Evolutionary conservation across 2,113 vertebrate species (phyloP), one percentile per base, ranked within the genome.

Genomic region (Pterocles gutturalis): DNA sequence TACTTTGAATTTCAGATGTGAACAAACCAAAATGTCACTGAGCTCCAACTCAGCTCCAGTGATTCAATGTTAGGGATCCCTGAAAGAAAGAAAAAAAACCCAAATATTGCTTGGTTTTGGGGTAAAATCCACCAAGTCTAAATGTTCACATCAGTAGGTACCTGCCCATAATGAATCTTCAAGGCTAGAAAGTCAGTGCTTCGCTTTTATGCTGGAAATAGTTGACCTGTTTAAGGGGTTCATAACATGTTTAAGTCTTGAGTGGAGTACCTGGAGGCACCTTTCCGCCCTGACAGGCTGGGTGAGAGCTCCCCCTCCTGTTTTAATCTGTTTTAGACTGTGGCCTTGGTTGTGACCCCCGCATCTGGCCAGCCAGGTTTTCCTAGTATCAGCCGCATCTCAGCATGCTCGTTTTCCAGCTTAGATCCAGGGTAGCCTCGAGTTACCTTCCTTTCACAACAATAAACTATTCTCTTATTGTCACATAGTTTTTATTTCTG

Each of bases 1-100:
- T 76, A 95, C 93, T 97, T 94, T 94, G 92, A 96, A 94, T 96
- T 97, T 97, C 83, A 95, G 76, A 96, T 83, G 83, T 85, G 96
- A 94, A 77, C 61, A 79, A 97, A 93, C 48, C 58, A 86, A 93
- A 93, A 96, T 67, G 93, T 69, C 62, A 67, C 38, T 28, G 60
- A 86, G 45, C 70, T 77, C 80, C 95, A 92, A 91, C 38, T 83
- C 45, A 61, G 36, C 71, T 90, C 22, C 58, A 85, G 55, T 22
- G 49, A 65, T 49, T 87, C 61, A 57, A 13, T 24, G 31, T 83
- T 75, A 92, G 38, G 33, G 60, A 89, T 20, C 34, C 45, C 33
- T 78, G 78, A 65, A 87, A 89, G 29, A 67, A 67, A 72, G 20
- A 21, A 48, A 54, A 13, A 3, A 7, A 3, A 19, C 60, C 41